phyloP scores from a whole-genome alignment of 2,113 vertebrate genomes.

The Dolichotis patagonum region DNA sequence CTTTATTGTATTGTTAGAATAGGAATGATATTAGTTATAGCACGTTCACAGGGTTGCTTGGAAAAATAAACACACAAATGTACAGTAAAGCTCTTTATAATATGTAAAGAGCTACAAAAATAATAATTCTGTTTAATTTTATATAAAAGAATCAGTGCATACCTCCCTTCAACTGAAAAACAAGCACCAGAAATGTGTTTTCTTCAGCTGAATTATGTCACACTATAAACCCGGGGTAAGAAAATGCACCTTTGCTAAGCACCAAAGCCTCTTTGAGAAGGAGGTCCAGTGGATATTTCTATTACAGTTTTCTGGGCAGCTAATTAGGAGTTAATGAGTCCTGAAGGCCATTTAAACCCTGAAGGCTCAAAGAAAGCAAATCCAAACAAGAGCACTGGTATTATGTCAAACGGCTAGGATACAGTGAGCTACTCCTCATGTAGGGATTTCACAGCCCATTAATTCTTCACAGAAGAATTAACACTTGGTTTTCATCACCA shows the following conservation, averaged over 20 bases:
- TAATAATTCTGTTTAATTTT: slow-evolving; percentile 63
- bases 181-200: slow-evolving; percentile 74
- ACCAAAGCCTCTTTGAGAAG: slow-evolving; percentile 61
- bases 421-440: slow-evolving; percentile 11
- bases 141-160: slow-evolving; percentile 73
- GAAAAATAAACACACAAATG: slow-evolving; percentile 50
- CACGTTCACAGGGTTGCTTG: slow-evolving; percentile 29
- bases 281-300: slow-evolving; percentile 14
- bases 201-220: slow-evolving; percentile 69
- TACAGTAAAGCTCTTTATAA: slow-evolving; percentile 72
- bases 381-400: background rate
- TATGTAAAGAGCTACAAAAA: slow-evolving; percentile 73
- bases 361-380: slow-evolving; percentile 58
- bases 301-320: slow-evolving; percentile 48
- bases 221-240: slow-evolving; percentile 54
- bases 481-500: slow-evolving; percentile 22
- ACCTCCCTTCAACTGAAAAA: slow-evolving; percentile 67
- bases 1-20: background rate
- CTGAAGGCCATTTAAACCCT: slow-evolving; percentile 51
- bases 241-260: slow-evolving; percentile 78
- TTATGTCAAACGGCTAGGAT: background rate
- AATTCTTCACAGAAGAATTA: slow-evolving; percentile 80
- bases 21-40: slow-evolving; percentile 28
- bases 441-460: slow-evolving; percentile 36
- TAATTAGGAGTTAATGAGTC: slow-evolving; percentile 59